Percentiles rank a stretch among this genome's conserved stretches.
phyloP scores from a whole-genome alignment of 2,888 invertebrate genomes.

The Pandemis heparana region DNA sequence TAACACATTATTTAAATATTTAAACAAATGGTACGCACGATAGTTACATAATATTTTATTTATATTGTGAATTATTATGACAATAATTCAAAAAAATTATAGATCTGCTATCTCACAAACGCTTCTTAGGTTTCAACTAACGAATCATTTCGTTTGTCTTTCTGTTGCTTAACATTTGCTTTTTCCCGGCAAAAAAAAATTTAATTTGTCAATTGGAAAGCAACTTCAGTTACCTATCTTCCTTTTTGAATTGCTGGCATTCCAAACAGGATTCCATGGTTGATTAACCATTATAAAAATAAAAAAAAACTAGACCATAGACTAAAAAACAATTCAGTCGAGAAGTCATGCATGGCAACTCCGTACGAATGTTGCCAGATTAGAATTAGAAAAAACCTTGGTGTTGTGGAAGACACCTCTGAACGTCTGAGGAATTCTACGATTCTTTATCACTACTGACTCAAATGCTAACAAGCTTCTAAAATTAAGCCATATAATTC shows the following conservation, averaged over 20 bases:
- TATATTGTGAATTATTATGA: background rate
- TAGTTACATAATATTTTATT: background rate
- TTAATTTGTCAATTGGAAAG: background rate
- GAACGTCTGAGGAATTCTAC: background rate
- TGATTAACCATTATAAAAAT: background rate
- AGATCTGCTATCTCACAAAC: no score
- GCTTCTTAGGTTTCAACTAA: no score
- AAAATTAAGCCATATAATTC: background rate
- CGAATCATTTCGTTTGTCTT: no score
- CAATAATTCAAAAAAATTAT: background rate
- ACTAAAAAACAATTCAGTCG: background rate
- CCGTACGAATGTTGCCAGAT: background rate
- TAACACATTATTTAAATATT: conserved; percentile 8
- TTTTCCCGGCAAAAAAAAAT: background rate
- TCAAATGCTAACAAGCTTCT: no score
- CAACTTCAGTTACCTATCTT: background rate
- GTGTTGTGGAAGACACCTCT: background rate
- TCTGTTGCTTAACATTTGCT: no score
- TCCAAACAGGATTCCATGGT: background rate
- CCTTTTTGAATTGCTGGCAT: background rate
- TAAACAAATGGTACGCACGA: background rate
- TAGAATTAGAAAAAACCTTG: background rate
- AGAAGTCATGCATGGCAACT: background rate
- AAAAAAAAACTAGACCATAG: background rate
- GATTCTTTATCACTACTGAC: background rate